Evolutionary conservation across 2,113 vertebrate species (phyloP), one percentile per base, ranked within the genome.

Genomic region (Egretta garzetta): DNA sequence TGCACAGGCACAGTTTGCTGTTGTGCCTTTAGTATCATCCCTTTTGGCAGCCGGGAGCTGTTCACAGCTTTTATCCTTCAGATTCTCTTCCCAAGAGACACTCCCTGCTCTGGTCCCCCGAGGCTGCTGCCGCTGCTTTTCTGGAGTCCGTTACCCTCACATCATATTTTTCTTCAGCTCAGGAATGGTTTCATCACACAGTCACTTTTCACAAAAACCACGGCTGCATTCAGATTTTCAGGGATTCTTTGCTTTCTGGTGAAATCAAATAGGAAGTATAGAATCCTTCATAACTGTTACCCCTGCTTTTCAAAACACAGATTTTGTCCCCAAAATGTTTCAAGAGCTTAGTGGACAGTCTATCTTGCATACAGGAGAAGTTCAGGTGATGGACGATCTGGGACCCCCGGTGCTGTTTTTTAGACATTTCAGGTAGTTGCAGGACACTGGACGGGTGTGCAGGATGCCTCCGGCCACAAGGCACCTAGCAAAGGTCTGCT

Each of bases 71-170:
- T 94, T 80, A 94, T 96, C 93, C 85, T 88, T 95, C 92, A 96
- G 59, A 93, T 96, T 95, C 67, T 80, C 41, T 88, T 96, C 95
- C 92, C 96, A 80, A 88, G 92, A 92, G 95, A 96, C 59, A 17
- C 37, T 94, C 10, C 16, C 22, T 86, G 86, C 82, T 88, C 88
- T 90, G 59, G 45, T 92, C 93, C 82, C 97, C 92, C 47, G 94
- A 86, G 97, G 92, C 82, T 90, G 93, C 66, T 79, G 91, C 72
- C 0, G 1, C 87, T 75, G 88, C 90, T 92, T 94, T 96, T 94
- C 87, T 93, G 55, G 88, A 94, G 88, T 90, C 93, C 79, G 83
- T 97, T 95, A 95, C 73, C 71, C 71, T 93, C 92, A 83, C 92
- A 91, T 87, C 47, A 77, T 45, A 82, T 75, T 80, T 85, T 93